Evolutionary conservation across 2,797 vertebrate species (phyloP), one percentile per base, ranked within the genome.

Genomic region (Miichthys miiuy): DNA sequence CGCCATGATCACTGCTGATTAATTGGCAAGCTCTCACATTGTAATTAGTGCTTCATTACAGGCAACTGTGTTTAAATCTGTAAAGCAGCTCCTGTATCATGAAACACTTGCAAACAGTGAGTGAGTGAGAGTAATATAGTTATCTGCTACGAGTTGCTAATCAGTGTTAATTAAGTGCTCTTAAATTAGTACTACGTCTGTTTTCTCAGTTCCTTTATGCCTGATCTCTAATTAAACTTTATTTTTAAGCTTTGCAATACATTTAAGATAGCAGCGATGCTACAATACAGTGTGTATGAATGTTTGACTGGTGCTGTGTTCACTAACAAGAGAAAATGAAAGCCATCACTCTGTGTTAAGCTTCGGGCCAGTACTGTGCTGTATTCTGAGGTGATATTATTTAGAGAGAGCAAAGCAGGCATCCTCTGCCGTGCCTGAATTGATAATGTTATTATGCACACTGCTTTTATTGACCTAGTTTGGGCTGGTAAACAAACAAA

Each of bases 401-500:
- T 87, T 83, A 75, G 41, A 81, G 13, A 57, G 64, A 47, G 44
- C 30, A 54, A 83, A 56, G 27, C 56, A 52, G 76, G 74, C 41
- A 16, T 62, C 5, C 10, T n/a, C 72, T 54, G 44, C 47, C 5
- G n/a, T 57, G 81, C 54, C 67, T 51, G 11, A 68, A 65, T 50
- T 42, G 56, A 87, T 17, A 75, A 74, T 64, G 21, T 56, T 85
- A 60, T 72, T 62, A 38, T 34, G 48, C 72, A 62, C 47, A 13
- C 67, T 75, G 81, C 71, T 92, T 90, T 87, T 83, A 90, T 81
- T 86, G 64, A 82, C 52, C 74, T 57, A 20, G 18, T 80, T 82
- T 78, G 20, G 64, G 48, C 16, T 77, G n/a, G 63, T 42, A 18
- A 10, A 52, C 54, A 68, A 60, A 67, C 42, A 9, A 27, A 61